Conservation (phyloP, 1,140 invertebrate species). For the Samia ricini region DNA sequence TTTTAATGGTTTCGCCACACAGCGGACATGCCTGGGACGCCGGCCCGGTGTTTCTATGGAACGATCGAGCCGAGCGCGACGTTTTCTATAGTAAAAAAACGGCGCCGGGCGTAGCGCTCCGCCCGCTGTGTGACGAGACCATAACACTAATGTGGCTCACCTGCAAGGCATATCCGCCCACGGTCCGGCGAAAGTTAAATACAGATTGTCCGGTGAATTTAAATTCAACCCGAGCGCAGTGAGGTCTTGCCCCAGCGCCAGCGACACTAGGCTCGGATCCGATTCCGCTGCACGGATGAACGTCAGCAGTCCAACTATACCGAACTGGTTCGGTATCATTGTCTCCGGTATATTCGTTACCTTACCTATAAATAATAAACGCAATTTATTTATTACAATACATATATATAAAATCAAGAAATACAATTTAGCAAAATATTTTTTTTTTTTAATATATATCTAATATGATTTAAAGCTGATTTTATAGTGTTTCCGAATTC, state of each 20-base stretch:
- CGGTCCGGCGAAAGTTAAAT: slow-evolving; percentile 98
- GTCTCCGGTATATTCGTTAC: slow-evolving; percentile 98
- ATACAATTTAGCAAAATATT: slow-evolving; percentile 13
- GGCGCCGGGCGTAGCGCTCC: no score
- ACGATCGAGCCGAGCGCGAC: no score
- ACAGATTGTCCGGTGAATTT: slow-evolving; percentile 97
- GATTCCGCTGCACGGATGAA: slow-evolving; percentile 98
- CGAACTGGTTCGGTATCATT: slow-evolving; percentile 99
- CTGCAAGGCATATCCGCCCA: slow-evolving; percentile 98
- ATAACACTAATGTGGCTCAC: no score
- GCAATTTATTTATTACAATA: neutral
- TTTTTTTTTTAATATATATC: no score
- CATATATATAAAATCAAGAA: slow-evolving; percentile 19
- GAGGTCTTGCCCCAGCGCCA: slow-evolving; percentile 97
- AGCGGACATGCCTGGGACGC: no score
- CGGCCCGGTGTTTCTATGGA: no score
- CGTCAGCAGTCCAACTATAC: slow-evolving; percentile 97
- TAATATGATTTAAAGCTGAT: slow-evolving; percentile 6
- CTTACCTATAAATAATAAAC: slow-evolving; percentile 80
- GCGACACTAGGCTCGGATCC: slow-evolving; percentile 95
- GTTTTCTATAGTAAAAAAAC: no score
- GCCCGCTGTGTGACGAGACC: no score
- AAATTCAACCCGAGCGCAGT: slow-evolving; percentile 98
- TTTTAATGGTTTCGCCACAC: no score
- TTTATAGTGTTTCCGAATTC: neutral